Evolutionary conservation across 2,888 invertebrate genomes (phyloP).

Genomic region (Diarsia dahlii): DNA sequence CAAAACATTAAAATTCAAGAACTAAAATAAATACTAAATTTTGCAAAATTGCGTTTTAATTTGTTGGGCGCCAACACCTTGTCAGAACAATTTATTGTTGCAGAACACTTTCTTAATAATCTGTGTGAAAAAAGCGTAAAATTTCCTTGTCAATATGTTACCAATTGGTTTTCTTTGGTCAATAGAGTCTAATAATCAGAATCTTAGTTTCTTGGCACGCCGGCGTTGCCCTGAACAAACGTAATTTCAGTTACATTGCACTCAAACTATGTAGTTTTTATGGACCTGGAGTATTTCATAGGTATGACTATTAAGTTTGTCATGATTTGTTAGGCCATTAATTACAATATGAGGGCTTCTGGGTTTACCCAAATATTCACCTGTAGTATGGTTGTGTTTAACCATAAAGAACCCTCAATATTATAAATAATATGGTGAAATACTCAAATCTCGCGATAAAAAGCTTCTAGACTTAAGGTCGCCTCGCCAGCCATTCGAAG

Average conservation of each 20-base stretch:
- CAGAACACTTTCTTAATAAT: neutral
- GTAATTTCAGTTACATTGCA: constrained; percentile 19
- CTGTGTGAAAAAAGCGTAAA: constrained; percentile 18
- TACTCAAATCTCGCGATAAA: neutral
- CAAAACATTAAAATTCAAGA: neutral
- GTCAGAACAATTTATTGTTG: neutral
- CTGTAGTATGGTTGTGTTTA: neutral
- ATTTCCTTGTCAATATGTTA: constrained; percentile 37
- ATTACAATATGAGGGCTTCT: neutral
- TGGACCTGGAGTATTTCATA: constrained; percentile 21
- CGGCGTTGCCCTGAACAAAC: constrained; percentile 1
- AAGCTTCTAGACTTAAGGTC: neutral
- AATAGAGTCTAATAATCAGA: constrained; percentile 62
- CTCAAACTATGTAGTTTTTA: constrained; percentile 40
- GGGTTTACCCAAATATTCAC: neutral
- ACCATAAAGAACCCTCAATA: neutral
- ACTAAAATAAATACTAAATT: neutral
- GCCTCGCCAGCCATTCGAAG: neutral
- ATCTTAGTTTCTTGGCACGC: constrained; percentile 56
- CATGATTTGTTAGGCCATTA: constrained; percentile 15
- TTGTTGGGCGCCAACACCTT: neutral
- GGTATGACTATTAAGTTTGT: neutral
- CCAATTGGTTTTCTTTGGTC: constrained; percentile 31
- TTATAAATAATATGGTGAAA: too few species aligned
- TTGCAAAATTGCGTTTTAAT: neutral